Conservation (phyloP, 2,797 vertebrate genomes). For the Jordanella pulchra region DNA sequence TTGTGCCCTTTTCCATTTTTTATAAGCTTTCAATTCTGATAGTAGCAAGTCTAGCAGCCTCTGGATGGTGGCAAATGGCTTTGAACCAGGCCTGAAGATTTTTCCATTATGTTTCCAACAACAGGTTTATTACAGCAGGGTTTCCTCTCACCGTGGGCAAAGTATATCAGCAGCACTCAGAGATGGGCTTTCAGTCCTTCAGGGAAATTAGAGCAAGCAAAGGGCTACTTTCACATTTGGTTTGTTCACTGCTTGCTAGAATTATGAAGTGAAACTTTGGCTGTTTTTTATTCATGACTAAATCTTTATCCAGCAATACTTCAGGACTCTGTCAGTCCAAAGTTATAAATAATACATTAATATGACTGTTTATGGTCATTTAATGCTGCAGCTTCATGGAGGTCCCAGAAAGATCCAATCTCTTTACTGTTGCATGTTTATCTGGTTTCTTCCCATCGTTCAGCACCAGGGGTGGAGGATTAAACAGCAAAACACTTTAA, state of each 20-base stretch:
- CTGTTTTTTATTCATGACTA: neutral
- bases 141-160: slow-evolving; percentile 18
- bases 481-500: neutral
- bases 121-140: slow-evolving; percentile 31
- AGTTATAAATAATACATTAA: neutral
- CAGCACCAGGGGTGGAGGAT: neutral
- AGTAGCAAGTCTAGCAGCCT: slow-evolving; percentile 41
- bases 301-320: neutral
- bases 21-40: slow-evolving; percentile 66
- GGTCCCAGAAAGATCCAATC: neutral
- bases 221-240: neutral
- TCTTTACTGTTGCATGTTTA: neutral
- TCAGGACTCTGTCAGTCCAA: neutral
- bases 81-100: slow-evolving; percentile 24
- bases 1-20: slow-evolving; percentile 70
- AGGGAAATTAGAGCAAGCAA: neutral
- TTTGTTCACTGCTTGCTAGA: neutral
- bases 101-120: slow-evolving; percentile 37
- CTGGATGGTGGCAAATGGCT: slow-evolving; percentile 29
- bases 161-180: slow-evolving; percentile 8
- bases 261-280: neutral
- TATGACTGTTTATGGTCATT: neutral
- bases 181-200: slow-evolving; percentile 8
- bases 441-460: neutral
- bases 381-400: neutral